phyloP scores from a whole-genome alignment of 2,888 invertebrate species.

The Lasioglossum leucozonium region DNA sequence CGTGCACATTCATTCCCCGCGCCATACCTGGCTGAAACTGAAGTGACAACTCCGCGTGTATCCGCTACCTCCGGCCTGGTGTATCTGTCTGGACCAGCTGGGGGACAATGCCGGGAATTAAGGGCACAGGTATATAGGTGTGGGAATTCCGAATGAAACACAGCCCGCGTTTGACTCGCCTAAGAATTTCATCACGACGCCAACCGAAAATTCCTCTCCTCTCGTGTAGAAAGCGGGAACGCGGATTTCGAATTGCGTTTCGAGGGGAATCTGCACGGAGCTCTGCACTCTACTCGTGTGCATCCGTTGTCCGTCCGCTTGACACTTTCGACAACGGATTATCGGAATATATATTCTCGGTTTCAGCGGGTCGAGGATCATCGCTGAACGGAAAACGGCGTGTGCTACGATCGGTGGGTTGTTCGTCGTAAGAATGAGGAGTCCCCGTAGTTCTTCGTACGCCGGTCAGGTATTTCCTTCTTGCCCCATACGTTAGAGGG shows the following conservation, averaged over 20 bases:
- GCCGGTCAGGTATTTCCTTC: slow-evolving; percentile 53
- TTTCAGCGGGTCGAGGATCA: slow-evolving; percentile 2
- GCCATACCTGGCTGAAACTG: slow-evolving; percentile 35
- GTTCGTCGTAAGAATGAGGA: slow-evolving; percentile 42
- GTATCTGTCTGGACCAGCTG: slow-evolving; percentile 71
- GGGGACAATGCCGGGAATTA: slow-evolving; percentile 76
- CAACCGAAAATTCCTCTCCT: slow-evolving; percentile 12
- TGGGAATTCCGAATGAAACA: slow-evolving; percentile 72
- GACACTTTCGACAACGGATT: not conserved
- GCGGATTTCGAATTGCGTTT: not conserved
- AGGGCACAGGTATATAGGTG: slow-evolving; percentile 65
- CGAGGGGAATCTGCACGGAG: not conserved
- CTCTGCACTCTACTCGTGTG: not conserved
- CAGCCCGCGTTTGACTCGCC: slow-evolving; percentile 41
- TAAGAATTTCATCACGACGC: slow-evolving; percentile 69
- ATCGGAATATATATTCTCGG: not conserved
- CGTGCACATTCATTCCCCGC: slow-evolving; percentile 45
- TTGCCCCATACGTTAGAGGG: slow-evolving; percentile 13
- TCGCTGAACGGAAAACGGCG: not conserved
- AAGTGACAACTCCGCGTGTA: slow-evolving; percentile 63
- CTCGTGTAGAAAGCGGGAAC: not conserved
- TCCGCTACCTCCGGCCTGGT: slow-evolving; percentile 37
- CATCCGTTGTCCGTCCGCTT: slow-evolving; percentile 4
- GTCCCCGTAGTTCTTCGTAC: too few relatives aligned
- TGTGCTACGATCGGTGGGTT: slow-evolving; percentile 19